Evolutionary conservation across 2,113 vertebrate species (phyloP).

Genomic region (Mustelus asterias): DNA sequence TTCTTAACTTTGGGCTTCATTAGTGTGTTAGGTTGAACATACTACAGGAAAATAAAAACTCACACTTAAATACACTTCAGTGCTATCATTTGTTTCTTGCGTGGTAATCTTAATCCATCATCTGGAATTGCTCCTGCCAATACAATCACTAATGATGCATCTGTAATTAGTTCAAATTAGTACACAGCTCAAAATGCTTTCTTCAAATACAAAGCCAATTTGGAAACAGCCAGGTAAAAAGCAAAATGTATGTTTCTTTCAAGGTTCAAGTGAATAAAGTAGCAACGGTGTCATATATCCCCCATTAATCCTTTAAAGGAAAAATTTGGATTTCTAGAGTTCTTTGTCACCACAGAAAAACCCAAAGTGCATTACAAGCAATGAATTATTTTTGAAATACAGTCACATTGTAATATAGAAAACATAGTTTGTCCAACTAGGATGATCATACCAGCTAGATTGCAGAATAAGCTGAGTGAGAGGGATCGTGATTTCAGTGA

Average conservation of each 20-base stretch:
- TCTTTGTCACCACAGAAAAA: background rate
- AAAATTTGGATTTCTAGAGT: background rate
- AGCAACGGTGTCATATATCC: background rate
- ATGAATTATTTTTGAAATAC: background rate
- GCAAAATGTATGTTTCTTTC: no score
- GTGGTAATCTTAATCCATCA: background rate
- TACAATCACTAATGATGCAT: background rate
- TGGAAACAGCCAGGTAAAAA: no score
- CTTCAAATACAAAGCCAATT: background rate
- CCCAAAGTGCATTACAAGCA: background rate
- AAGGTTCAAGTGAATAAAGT: background rate
- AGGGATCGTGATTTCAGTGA: background rate
- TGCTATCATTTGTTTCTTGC: background rate
- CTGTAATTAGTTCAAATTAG: background rate
- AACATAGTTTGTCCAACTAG: background rate
- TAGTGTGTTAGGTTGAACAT: background rate
- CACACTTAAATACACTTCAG: background rate
- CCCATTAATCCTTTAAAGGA: background rate
- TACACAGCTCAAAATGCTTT: background rate
- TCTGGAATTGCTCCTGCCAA: background rate
- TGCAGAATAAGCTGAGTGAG: background rate
- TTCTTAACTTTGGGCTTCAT: background rate
- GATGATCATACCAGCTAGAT: background rate
- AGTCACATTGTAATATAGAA: background rate
- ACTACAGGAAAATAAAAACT: background rate